Percentiles rank a stretch among this genome's conserved stretches.
phyloP scores from a whole-genome alignment of 2,113 vertebrate species.

The Chaetops frenatus region DNA sequence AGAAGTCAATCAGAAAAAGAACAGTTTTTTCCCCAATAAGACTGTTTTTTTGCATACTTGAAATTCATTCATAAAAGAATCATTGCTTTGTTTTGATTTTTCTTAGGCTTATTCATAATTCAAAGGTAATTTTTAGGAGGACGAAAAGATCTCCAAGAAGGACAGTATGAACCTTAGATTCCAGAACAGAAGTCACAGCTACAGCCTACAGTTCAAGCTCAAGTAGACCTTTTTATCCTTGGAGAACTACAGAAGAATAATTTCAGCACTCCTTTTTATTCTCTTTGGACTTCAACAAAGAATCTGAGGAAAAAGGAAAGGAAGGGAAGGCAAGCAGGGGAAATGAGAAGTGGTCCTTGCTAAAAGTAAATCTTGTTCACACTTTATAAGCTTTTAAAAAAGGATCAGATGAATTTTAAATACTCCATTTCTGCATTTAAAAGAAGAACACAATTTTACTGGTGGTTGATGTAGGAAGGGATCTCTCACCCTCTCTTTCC shows the following conservation, averaged over 20 bases:
- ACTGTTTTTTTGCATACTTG: background rate
- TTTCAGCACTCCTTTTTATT: background rate
- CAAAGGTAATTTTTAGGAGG: background rate
- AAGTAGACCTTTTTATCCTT: background rate
- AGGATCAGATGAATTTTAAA: background rate
- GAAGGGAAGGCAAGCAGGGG: background rate
- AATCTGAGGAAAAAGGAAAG: background rate
- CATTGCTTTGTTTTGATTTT: background rate
- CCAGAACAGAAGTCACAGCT: background rate
- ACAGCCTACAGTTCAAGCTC: background rate
- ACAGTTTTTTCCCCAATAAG: rapidly evolving
- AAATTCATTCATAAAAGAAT: background rate
- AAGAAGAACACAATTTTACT: background rate
- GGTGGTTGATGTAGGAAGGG: background rate
- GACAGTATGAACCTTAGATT: background rate
- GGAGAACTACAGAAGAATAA: background rate
- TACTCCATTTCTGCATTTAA: background rate
- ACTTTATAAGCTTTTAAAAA: background rate
- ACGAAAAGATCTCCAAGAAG: background rate
- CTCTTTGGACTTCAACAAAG: background rate
- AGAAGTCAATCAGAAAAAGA: background rate
- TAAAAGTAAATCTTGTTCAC: background rate
- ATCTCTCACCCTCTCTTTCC: background rate
- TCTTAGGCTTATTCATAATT: background rate
- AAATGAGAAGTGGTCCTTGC: background rate